These are phyloP conservation scores for Hepsetus odoe DNA, from an alignment of 2,113 vertebrate genomes.

Conservation along the genomic window DNA sequence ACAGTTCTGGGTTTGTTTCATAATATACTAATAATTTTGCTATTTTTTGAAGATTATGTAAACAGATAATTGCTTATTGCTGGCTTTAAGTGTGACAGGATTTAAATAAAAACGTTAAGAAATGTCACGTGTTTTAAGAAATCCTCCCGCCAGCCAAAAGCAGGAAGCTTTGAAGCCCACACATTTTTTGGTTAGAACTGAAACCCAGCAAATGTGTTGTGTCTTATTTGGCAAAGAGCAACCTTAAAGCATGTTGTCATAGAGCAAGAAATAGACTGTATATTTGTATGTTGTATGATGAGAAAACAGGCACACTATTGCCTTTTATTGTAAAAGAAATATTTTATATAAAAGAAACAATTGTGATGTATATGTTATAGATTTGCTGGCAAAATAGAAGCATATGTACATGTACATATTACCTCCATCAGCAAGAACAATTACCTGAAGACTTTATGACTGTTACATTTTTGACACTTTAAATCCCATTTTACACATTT, in stretches of 20 bases:
- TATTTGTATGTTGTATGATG: not conserved
- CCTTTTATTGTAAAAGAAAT: not conserved
- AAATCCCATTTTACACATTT: conserved; percentile 36
- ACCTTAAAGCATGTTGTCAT: conserved; percentile 36
- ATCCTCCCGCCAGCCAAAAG: conserved; percentile 31
- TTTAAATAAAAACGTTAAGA: too few relatives aligned
- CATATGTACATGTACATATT: not conserved
- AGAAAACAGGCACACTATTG: conserved; percentile 4
- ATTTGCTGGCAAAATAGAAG: not conserved
- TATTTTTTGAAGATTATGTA: conserved; percentile 41
- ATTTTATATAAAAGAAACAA: not conserved
- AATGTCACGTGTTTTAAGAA: conserved; percentile 30
- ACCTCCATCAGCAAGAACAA: conserved; percentile 60
- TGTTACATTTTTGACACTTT: conserved; percentile 75
- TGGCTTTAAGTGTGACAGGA: conserved; percentile 52
- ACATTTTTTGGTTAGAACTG: conserved; percentile 32
- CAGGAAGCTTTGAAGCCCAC: conserved; percentile 27
- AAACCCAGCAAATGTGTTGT: conserved; percentile 49
- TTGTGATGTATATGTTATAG: not conserved
- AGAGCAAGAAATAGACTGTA: not conserved
- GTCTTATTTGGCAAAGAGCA: conserved; percentile 40
- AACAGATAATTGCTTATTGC: conserved; percentile 42
- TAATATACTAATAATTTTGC: conserved; percentile 29
- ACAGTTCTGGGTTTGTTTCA: conserved; percentile 26
- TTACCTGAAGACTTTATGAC: conserved; percentile 75